Percentiles rank a stretch among this genome's conserved stretches.
Conservation (phyloP, 2,113 vertebrate genomes). For the Campylomormyrus tamandua region DNA sequence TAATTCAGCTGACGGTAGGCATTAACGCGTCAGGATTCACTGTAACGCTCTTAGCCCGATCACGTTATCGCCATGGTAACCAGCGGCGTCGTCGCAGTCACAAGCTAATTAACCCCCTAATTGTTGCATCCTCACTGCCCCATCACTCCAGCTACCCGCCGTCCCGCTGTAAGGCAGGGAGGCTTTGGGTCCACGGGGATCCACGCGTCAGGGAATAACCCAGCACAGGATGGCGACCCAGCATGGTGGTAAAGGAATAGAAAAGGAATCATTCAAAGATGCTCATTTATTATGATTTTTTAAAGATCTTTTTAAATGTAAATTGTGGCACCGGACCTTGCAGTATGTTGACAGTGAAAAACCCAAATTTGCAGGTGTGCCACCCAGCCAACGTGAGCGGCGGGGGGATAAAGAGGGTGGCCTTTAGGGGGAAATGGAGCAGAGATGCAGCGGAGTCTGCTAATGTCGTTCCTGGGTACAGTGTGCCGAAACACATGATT, state of each 20-base stretch:
- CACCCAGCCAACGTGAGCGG: no score
- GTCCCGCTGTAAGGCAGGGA: background rate
- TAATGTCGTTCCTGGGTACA: background rate
- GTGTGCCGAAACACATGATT: no score
- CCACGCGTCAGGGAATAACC: background rate
- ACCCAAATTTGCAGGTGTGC: no score
- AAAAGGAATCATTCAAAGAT: background rate
- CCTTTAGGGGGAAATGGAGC: background rate
- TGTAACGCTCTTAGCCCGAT: constrained; percentile 66
- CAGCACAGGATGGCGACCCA: no score
- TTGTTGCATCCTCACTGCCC: constrained; percentile 55
- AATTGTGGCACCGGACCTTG: background rate
- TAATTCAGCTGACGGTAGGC: constrained; percentile 66
- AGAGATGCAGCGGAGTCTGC: background rate
- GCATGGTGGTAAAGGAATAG: no score
- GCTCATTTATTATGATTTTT: background rate
- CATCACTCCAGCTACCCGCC: constrained; percentile 49
- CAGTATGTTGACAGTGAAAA: no score
- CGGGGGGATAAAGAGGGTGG: background rate
- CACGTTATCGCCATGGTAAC: constrained; percentile 58
- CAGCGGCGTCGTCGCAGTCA: constrained; percentile 64
- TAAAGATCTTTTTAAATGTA: background rate
- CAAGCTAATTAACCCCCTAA: constrained; percentile 85
- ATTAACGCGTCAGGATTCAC: constrained; percentile 68
- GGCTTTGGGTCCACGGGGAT: background rate